Base-by-base conservation (phyloP, 2,797 vertebrate species). In the Molossus molossus region DNA sequence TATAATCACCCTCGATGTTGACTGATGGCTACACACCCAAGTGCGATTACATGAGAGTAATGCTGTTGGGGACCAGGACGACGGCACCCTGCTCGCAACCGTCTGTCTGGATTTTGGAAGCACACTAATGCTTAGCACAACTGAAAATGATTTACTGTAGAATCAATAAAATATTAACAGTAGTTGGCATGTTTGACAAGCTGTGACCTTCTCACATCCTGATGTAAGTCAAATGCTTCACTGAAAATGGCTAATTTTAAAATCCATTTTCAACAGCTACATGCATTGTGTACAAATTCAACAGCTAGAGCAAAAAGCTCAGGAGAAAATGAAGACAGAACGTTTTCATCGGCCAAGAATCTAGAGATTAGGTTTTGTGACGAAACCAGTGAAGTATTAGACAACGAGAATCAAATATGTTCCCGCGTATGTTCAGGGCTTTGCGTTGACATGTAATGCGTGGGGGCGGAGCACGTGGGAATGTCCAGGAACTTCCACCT, bases 241-340 rank as follows among this genome's bases (percentile, higher is more conserved):
- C 6, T 37, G 53, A 94, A 97, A 96, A 93, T 58, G 83, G 33
- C 17, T 64, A 87, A 33, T 91, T 95, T 97, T 86, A 77, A 90
- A 48, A 37, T 57, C 5, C 37, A 20, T 90, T 96, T 18, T 33
- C 88, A 84, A 62, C 3, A 93, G 64, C 57, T 84, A 0, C 29
- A 9, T 80, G n/a, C 33, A 53, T 6, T 48, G 67, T 58, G 15
- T 69, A 75, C 55, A 62, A 75, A 81, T 40, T 76, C 65, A 94
- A 75, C 37, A 14, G 1, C 3, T 27, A 9, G 13, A 20, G 17
- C 48, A 75, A 21, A 96, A 87, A 62, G 0, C 73, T 84, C 55
- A 89, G 81, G 50, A 94, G 83, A 90, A 96, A 92, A 94, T 57
- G 60, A 90, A 80, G 25, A 87, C 18, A 57, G 67, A 65, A 62